Evolutionary conservation across 2,797 vertebrate genomes (phyloP), one percentile per base, ranked within the genome.

Genomic region (Anguilla megastoma): DNA sequence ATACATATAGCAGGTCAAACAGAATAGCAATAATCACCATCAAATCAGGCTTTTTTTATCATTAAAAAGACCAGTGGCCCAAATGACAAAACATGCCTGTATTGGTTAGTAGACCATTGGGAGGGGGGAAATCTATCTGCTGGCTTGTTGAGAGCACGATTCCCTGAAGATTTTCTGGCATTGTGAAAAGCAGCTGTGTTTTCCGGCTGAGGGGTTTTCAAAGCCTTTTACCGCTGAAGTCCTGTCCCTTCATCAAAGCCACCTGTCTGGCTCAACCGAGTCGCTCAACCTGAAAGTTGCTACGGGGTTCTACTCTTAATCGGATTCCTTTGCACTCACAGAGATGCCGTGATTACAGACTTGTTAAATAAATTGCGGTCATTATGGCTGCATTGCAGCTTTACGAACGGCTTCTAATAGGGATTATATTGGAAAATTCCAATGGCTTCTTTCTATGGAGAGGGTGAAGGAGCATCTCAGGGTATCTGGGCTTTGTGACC

Each of bases 281-380:
- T 76, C 74, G 41, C 74, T 76, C 74, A 76, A 76, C 74, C 74
- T 76, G 74, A 76, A 76, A 41, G 33, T 41, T 76, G 14, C 33
- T 36, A 76, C 74, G 3, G 74, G 30, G 33, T 41, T 76, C 33
- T 30, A 30, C 69, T 27, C 66, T 71, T 30, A 71, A 71, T 71
- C 27, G 10, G 69, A 0, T 33, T 71, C 27, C 10, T 71, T 71
- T 76, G 74, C 14, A 41, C 74, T 14, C 41, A 36, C 74, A 41
- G 36, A 16, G 14, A 41, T 41, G 33, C 74, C 16, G 33, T 21
- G 30, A 76, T 41, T 33, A 76, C 33, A 41, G 74, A 74, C 33
- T 76, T 76, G 3, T 12, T 14, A 76, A 76, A 76, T 41, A 76
- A 36, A 41, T 41, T 41, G 33, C 74, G 2, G 33, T 76, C 74